Percentiles rank a stretch among this genome's conserved stretches.
These are phyloP conservation scores for Phrynocephalus guinanensis DNA, from an alignment of 2,797 vertebrate species.

Conservation along the genomic window DNA sequence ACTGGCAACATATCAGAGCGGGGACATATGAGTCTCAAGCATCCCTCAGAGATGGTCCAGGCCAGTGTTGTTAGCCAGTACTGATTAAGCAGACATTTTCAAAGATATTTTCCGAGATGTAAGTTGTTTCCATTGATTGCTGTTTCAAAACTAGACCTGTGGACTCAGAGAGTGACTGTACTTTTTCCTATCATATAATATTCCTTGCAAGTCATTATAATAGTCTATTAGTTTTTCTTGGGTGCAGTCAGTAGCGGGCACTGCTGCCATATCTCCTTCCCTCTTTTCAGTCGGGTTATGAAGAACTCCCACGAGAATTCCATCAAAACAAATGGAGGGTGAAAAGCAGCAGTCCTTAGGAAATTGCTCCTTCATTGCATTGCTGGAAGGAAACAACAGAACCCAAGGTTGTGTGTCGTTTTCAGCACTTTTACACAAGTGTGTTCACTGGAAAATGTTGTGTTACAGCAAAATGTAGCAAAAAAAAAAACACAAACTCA, in stretches of 20 bases:
- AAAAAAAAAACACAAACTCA: no score
- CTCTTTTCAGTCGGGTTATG: neutral
- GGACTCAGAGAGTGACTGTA: neutral
- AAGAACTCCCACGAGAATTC: neutral
- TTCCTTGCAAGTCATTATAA: rapidly evolving
- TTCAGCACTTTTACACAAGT: slow-evolving; percentile 5
- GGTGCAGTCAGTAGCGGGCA: neutral
- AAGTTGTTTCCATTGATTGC: slow-evolving; percentile 19
- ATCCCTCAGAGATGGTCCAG: slow-evolving; percentile 46
- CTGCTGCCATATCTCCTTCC: neutral
- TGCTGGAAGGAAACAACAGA: slow-evolving; percentile 30
- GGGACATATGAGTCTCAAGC: slow-evolving; percentile 19
- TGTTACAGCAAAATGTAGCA: neutral
- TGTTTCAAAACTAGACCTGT: neutral
- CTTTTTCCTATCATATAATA: neutral
- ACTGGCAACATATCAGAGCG: neutral
- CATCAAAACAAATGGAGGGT: neutral
- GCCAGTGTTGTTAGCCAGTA: slow-evolving; percentile 24
- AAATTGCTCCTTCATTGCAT: neutral
- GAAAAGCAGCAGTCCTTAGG: neutral
- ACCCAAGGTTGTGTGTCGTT: neutral
- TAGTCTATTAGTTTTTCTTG: neutral
- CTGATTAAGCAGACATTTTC: slow-evolving; percentile 22
- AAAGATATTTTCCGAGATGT: slow-evolving; percentile 14
- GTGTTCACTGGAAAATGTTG: neutral